These are phyloP conservation scores for Danaus melanippus DNA, from an alignment of 1,140 invertebrate species.

Conservation along the genomic window DNA sequence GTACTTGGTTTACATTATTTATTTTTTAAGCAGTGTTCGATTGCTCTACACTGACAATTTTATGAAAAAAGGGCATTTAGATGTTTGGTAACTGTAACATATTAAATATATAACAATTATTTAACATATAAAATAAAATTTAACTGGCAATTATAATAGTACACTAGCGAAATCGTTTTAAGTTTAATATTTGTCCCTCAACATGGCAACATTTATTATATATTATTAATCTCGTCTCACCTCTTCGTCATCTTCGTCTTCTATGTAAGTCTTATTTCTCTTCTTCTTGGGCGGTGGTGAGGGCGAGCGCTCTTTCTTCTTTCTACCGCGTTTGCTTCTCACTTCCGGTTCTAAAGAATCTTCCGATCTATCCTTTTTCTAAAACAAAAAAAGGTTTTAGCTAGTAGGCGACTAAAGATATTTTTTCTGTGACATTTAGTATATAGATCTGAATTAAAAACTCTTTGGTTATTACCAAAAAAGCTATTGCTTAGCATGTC, in stretches of 20 bases:
- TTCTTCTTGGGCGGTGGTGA: conserved; percentile 47
- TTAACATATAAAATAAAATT: not conserved
- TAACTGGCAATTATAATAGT: not conserved
- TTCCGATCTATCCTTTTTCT: conserved; percentile 40
- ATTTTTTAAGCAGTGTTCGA: too few species aligned
- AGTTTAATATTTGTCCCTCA: too few species aligned
- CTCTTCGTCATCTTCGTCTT: conserved; percentile 53
- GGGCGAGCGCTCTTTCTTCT: conserved; percentile 43
- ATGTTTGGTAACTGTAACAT: too few species aligned
- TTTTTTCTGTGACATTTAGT: too few species aligned
- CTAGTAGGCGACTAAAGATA: not conserved
- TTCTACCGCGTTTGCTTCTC: conserved; percentile 40
- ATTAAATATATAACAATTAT: not conserved
- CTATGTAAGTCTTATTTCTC: conserved; percentile 45
- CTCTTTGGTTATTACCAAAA: too few species aligned
- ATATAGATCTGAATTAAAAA: too few species aligned
- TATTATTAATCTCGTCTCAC: conserved; percentile 20
- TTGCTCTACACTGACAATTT: too few species aligned
- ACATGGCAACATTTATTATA: too few species aligned
- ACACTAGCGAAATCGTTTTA: too few species aligned
- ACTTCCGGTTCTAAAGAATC: conserved; percentile 31
- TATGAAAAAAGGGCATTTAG: too few species aligned
- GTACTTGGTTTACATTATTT: too few species aligned
- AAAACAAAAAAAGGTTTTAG: conserved; percentile 1
- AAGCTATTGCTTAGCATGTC: too few species aligned